Evolutionary conservation across 2,888 invertebrate species (phyloP).

Genomic region (Salticus scenicus): DNA sequence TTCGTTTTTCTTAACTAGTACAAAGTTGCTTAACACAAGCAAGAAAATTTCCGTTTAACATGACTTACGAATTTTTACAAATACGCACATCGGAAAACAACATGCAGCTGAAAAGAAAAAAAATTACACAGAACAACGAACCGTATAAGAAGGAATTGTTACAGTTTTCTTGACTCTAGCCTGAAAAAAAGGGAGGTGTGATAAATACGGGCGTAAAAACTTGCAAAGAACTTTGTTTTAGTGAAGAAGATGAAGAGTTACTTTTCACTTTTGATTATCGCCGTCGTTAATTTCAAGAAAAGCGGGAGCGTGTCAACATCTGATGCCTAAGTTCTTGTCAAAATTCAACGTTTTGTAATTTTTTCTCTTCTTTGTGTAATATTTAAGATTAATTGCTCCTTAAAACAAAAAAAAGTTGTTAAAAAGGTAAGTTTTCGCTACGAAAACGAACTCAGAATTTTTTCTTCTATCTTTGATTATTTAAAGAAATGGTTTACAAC

Average conservation of each 20-base stretch:
- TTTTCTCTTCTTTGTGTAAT: slow-evolving; percentile 23
- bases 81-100: not conserved
- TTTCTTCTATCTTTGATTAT: not conserved
- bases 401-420: slow-evolving; percentile 52
- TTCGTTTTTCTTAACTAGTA: not conserved
- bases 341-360: slow-evolving; percentile 40
- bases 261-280: slow-evolving; percentile 67
- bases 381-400: slow-evolving; percentile 62
- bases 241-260: slow-evolving; percentile 38
- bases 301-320: slow-evolving; percentile 63
- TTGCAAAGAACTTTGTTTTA: slow-evolving; percentile 15
- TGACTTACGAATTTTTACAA: not conserved
- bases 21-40: not conserved
- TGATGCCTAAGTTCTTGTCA: slow-evolving; percentile 54
- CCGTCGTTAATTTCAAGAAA: slow-evolving; percentile 64
- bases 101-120: not conserved
- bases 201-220: slow-evolving; percentile 3
- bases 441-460: not conserved
- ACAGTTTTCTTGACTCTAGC: not conserved
- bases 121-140: not conserved
- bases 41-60: not conserved
- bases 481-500: slow-evolving; percentile 12
- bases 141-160: not conserved
- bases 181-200: not conserved
- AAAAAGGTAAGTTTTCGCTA: slow-evolving; percentile 58